Conservation (phyloP, 2,113 vertebrate species). For the Syrrhaptes paradoxus region DNA sequence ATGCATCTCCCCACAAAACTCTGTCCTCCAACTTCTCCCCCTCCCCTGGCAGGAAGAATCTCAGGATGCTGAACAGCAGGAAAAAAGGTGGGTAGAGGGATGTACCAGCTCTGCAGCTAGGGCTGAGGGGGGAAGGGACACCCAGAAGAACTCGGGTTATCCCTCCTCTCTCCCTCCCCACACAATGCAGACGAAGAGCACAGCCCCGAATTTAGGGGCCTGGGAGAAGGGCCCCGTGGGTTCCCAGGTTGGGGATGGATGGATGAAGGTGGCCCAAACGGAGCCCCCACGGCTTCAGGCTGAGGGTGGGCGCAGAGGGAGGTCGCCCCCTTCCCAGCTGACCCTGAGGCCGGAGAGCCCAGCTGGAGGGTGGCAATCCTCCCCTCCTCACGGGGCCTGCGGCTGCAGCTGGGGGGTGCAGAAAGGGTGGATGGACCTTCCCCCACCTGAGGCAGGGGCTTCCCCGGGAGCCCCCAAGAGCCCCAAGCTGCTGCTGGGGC, state of each 20-base stretch:
- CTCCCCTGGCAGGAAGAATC: neutral
- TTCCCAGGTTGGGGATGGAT: neutral
- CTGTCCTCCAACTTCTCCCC: neutral
- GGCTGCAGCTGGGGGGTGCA: neutral
- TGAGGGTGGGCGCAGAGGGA: neutral
- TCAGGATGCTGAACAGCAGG: neutral
- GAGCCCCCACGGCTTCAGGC: neutral
- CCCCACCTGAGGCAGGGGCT: neutral
- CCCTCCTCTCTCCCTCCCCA: neutral
- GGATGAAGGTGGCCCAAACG: neutral
- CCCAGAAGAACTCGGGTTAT: neutral
- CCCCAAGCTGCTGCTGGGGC: neutral
- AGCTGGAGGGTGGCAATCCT: neutral
- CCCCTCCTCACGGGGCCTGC: neutral
- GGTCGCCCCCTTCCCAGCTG: neutral
- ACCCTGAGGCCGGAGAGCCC: neutral
- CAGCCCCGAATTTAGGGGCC: neutral
- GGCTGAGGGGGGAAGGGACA: conserved; percentile 14
- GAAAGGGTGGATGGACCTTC: neutral
- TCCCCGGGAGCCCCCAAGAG: neutral
- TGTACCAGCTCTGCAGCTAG: conserved; percentile 16
- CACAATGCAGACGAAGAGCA: neutral
- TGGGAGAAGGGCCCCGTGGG: neutral
- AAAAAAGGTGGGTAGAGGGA: neutral
- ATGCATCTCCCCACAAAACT: neutral